Base-by-base conservation (phyloP, 2,113 vertebrate genomes). In the Tragelaphus imberbis region DNA sequence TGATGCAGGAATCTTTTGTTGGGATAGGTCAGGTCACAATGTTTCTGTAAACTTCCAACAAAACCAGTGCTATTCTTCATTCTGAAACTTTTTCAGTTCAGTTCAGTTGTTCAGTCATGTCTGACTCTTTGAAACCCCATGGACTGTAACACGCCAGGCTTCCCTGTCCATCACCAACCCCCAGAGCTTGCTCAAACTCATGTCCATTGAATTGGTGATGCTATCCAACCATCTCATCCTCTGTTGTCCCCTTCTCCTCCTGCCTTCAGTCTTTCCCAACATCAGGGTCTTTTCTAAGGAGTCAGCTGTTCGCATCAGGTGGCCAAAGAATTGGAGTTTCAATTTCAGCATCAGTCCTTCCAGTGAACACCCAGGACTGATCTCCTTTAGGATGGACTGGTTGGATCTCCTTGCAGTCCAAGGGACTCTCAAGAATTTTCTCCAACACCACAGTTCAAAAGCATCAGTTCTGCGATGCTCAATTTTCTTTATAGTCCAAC, bases 401-500 rank as follows among this genome's bases (percentile, higher is more conserved):
- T 71, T 71, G 10, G 9, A 71, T 71, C 68, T 36, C n/a, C 10
- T 71, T 40, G n/a, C n/a, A 40, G n/a, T 40, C 19, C n/a, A 40
- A 71, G 10, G 10, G 68, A 71, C n/a, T 40, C 68, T 71, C n/a
- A 23, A 23, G 68, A 71, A 5, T 71, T 19, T 40, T 71, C 17
- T 71, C 65, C n/a, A 71, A 12, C n/a, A 71, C 2, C 68, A 71
- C 68, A 71, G 4, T 71, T 71, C 19, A 71, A 71, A 40, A 71
- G 5, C 9, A 40, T 23, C n/a, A 23, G 19, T 71, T 36, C 19
- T 71, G 40, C 5, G 0, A 12, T 0, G 1, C 68, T 40, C n/a
- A 40, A 19, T n/a, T 71, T 40, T 71, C 9, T 71, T 40, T 40
- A 71, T 40, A 12, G 68, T 40, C 9, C 68, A 40, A 3, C 19